Evolutionary conservation across 2,888 invertebrate species (phyloP).

Genomic region (Idaea dimidiata): DNA sequence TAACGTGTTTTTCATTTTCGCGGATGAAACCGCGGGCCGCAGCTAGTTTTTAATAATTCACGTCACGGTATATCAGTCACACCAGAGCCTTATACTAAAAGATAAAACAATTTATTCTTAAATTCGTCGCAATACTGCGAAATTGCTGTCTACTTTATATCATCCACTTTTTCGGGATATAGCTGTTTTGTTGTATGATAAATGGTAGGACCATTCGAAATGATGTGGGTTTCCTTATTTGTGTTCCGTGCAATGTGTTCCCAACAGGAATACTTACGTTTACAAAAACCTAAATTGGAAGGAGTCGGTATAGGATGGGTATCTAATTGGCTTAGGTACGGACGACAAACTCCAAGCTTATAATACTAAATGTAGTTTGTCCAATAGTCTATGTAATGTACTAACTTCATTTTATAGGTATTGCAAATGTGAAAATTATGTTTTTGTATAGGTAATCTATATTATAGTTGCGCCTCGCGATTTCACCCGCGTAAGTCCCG

Average conservation of each 20-base stretch:
- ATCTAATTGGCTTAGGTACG: neutral
- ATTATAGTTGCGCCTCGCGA: too few species aligned
- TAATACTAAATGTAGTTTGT: too few species aligned
- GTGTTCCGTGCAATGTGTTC: conserved; percentile 36
- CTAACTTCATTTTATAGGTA: too few species aligned
- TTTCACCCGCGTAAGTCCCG: too few species aligned
- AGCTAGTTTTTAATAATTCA: neutral
- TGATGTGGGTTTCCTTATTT: conserved; percentile 53
- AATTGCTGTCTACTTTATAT: neutral
- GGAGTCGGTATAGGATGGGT: conserved; percentile 13
- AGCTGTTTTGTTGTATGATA: conserved; percentile 47
- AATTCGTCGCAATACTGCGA: neutral
- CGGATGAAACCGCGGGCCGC: too few species aligned
- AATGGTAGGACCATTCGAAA: conserved; percentile 50
- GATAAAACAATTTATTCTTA: conserved; percentile 1
- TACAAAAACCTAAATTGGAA: conserved; percentile 36
- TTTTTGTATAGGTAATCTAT: too few species aligned
- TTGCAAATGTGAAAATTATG: too few species aligned
- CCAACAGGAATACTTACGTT: conserved; percentile 26
- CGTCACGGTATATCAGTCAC: neutral
- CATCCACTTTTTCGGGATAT: conserved; percentile 4
- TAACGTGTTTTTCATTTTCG: too few species aligned
- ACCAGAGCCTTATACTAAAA: neutral
- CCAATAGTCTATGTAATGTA: too few species aligned
- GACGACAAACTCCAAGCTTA: too few species aligned